Evolutionary conservation across 2,888 invertebrate species (phyloP).

Genomic region (Ypsolopha scabrella): DNA sequence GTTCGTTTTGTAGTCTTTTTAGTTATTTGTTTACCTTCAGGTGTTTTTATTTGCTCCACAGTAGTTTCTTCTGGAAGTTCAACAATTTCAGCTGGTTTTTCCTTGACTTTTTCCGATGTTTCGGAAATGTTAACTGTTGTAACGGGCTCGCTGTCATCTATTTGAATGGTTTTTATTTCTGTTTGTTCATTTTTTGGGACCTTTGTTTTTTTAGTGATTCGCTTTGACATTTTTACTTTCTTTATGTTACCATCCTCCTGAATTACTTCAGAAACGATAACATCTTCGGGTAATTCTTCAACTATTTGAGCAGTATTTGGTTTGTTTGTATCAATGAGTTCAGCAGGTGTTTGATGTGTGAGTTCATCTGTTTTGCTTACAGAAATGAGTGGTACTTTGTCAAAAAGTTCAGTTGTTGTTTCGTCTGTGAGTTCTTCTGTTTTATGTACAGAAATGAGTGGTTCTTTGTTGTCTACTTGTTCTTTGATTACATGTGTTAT

Average conservation of each 20-base stretch:
- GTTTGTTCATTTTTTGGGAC: constrained; percentile 32
- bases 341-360: constrained; percentile 16
- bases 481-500: constrained; percentile 50
- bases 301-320: constrained; percentile 22
- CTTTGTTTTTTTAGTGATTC: constrained; percentile 22
- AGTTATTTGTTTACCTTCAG: constrained; percentile 25
- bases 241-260: constrained; percentile 34
- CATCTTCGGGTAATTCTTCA: constrained; percentile 14
- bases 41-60: constrained; percentile 26
- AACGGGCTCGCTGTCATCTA: constrained; percentile 17
- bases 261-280: constrained; percentile 40
- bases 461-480: constrained; percentile 38
- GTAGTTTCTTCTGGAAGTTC: constrained; percentile 3
- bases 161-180: constrained; percentile 24
- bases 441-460: constrained; percentile 22
- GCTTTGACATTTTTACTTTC: constrained; percentile 16
- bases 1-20: constrained; percentile 21
- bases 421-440: constrained; percentile 21
- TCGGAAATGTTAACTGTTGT: constrained; percentile 8
- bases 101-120: constrained; percentile 5
- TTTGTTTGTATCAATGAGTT: constrained; percentile 8
- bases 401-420: constrained; percentile 8
- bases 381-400: constrained; percentile 19
- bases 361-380: constrained; percentile 25
- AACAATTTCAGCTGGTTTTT: constrained; percentile 10